Evolutionary conservation across 2,888 invertebrate species (phyloP), one percentile per base, ranked within the genome.

Genomic region (Caenorhabditis sp.): DNA sequence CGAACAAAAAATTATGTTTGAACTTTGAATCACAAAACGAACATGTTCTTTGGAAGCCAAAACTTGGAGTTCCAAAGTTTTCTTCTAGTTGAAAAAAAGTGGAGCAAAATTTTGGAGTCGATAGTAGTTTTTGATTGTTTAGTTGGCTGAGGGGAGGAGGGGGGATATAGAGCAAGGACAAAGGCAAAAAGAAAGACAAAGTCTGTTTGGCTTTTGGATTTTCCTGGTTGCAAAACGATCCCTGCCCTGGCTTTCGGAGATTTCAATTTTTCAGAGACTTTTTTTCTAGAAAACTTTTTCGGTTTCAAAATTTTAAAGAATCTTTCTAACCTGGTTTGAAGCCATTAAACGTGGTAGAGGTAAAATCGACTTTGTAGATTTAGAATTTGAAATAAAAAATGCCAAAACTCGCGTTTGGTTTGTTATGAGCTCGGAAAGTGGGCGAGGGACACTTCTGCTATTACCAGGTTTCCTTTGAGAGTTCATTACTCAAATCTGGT

Each of bases 1-100:
- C 49, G 38, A 68, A 66, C 51, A 51, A 31, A n/a, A n/a, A 5
- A 8, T 31, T 51, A 22, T 51, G 51, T 63, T 74, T 64, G 74
- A 74, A 74, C 74, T 74, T 63, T 64, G 51, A 74, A 41, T 64
- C 44, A 24, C 28, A 28, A 22, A 24, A 63, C 26, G 14, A 61
- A 26, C 5, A 49, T n/a, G 31, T 54, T 54, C 28, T 12, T 26
- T 24, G 22, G 0, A 14, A 24, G 31, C 31, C 14, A 22, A 44
- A n/a, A n/a, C n/a, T 47, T 47, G 4, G 41, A 26, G 22, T 69
- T 56, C 24, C 1, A 41, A 69, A 69, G 22, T 24, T 22, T 6
- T 8, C 8, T 6, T 38, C 12, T 38, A 10, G 19, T 51, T 24
- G 38, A 69, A 51, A 38, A 61, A 49, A 49, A 64, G n/a, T n/a